Evolutionary conservation across 1,140 invertebrate species (phyloP).

Genomic region (Sesamia nonagrioides): DNA sequence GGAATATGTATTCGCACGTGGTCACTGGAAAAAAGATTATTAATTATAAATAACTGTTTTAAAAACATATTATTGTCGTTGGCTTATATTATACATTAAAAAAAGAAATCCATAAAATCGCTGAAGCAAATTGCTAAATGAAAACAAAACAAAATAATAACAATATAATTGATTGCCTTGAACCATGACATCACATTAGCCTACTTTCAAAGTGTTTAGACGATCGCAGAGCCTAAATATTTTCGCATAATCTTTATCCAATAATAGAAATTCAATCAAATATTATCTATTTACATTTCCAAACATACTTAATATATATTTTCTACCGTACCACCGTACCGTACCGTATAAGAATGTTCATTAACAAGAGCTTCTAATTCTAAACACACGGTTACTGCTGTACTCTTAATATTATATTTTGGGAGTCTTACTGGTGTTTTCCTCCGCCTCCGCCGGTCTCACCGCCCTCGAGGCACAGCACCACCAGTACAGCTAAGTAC

Average conservation of each 20-base stretch:
- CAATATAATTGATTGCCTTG: not conserved
- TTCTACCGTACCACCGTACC: no score
- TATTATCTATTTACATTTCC: not conserved
- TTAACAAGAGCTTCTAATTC: no score
- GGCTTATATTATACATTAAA: no score
- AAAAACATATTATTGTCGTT: not conserved
- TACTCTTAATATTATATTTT: not conserved
- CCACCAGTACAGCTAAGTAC: constrained; percentile 71
- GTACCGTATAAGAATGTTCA: no score
- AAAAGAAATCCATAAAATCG: not conserved
- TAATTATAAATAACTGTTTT: not conserved
- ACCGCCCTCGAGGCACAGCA: constrained; percentile 68
- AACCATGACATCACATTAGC: not conserved
- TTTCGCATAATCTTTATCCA: not conserved
- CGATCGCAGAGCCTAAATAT: not conserved
- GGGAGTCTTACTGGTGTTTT: constrained; percentile 75
- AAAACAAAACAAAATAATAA: not conserved
- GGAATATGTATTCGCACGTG: constrained; percentile 88
- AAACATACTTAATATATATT: not conserved
- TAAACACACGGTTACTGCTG: not conserved
- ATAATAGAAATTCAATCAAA: not conserved
- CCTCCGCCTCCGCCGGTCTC: constrained; percentile 76
- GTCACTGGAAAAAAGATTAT: constrained; percentile 80
- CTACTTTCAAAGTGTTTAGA: not conserved
- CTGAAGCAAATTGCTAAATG: not conserved